phyloP scores from a whole-genome alignment of 2,113 vertebrate species.

The Todiramphus saurophagus region DNA sequence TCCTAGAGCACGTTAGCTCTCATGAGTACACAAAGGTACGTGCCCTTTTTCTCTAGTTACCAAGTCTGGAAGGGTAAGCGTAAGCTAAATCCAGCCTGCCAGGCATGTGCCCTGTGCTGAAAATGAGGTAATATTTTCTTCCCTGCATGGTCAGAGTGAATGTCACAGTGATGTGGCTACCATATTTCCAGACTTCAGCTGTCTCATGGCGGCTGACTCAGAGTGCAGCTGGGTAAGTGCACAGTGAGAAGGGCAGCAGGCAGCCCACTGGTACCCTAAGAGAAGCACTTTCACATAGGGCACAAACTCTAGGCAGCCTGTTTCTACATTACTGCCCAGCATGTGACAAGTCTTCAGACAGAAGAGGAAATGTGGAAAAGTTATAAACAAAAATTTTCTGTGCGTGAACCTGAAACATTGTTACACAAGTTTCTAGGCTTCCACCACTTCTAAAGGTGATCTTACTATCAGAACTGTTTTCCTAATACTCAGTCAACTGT shows the following conservation, averaged over 20 bases:
- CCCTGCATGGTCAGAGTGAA: background rate
- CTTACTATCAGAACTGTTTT: background rate
- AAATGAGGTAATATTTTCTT: background rate
- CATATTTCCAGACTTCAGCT: background rate
- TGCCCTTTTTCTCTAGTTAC: background rate
- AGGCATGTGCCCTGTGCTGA: background rate
- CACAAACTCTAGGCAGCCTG: background rate
- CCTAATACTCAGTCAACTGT: background rate
- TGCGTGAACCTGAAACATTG: background rate
- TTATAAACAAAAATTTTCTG: background rate
- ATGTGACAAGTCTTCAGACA: fast-evolving
- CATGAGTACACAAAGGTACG: background rate
- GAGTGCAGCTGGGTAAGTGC: background rate
- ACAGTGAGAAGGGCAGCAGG: background rate
- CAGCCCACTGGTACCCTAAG: fast-evolving
- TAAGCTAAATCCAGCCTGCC: background rate
- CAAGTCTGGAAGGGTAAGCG: background rate
- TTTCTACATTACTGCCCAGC: background rate
- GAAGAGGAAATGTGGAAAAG: background rate
- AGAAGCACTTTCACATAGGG: background rate
- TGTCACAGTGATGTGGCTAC: background rate
- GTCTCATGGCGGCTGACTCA: background rate
- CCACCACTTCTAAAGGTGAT: background rate
- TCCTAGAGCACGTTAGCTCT: background rate
- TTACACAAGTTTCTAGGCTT: background rate